Evolutionary conservation across 2,888 invertebrate species (phyloP), one percentile per base, ranked within the genome.

Genomic region (Atrina japonica): DNA sequence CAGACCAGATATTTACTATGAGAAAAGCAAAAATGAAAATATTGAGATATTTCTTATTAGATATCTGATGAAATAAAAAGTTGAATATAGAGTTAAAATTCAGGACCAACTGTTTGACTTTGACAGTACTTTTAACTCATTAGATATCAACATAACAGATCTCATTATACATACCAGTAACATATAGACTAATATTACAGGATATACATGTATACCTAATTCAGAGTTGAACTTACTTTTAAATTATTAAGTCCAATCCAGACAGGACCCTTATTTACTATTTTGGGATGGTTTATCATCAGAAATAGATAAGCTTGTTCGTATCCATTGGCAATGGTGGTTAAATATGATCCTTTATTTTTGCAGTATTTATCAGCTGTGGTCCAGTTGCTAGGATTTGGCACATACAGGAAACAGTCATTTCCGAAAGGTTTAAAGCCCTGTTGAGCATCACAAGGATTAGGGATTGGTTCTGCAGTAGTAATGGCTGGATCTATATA

Each of bases 221-320:
- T 29, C 18, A 18, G 16, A 6, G 6, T 25, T 16, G 14, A 18
- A 25, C n/a, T 67, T 73, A 83, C 85, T 70, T 72, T 53, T 9
- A 63, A 41, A 66, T 83, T 82, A 65, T 76, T 81, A 3, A 86
- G 71, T 5, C 85, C 85, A 27, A 74, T 82, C 85, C 85, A 86
- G 2, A 61, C 68, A 2, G 66, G 60, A 21, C 66, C 40, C 7
- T 65, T 55, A 3, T 50, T 23, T 21, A n/a, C 21, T 2, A 40
- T 11, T 35, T 35, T 35, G 35, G 35, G 56, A n/a, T 77, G 66
- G 61, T 72, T 74, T 53, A 82, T 69, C 35, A 79, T 61, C 16
- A 81, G 60, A 35, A 72, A 79, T 30, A 84, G 47, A 49, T 73
- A 83, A 1, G 79, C 76, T 59, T 84, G 80, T 49, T 84, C 83